These are phyloP conservation scores for Kuschelorhynchus macadamiae DNA, from an alignment of 2,888 invertebrate genomes.

Conservation along the genomic window DNA sequence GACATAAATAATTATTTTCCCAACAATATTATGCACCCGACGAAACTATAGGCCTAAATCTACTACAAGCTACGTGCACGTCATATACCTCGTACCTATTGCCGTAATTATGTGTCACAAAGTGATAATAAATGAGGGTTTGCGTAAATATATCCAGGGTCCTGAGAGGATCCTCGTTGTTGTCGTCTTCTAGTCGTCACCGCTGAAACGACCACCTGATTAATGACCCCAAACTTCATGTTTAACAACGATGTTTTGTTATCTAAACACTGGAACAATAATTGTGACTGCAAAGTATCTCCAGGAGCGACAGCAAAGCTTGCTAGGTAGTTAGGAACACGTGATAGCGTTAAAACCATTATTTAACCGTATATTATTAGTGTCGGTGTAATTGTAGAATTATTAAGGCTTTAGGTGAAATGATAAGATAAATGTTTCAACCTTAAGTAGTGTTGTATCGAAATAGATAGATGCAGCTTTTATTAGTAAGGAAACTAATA, in stretches of 20 bases:
- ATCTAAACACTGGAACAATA: constrained; percentile 65
- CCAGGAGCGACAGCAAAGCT: constrained; percentile 60
- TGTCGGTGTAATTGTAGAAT: no score
- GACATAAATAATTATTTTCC: no score
- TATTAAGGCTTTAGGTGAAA: no score
- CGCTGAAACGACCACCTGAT: constrained; percentile 62
- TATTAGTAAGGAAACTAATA: no score
- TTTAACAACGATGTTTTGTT: constrained; percentile 66
- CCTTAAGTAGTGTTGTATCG: no score
- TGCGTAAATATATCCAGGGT: constrained; percentile 49
- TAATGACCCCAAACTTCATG: constrained; percentile 66
- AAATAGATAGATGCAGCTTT: no score
- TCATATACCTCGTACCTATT: constrained; percentile 56
- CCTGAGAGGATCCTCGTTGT: constrained; percentile 49
- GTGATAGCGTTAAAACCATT: constrained; percentile 17
- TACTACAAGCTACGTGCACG: constrained; percentile 20
- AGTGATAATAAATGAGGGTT: constrained; percentile 63
- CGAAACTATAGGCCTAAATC: no score
- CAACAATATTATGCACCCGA: no score
- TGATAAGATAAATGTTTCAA: no score
- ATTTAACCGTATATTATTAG: no score
- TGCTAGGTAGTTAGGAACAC: constrained; percentile 47
- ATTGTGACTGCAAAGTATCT: constrained; percentile 62
- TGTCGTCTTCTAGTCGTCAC: constrained; percentile 56
- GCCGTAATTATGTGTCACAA: constrained; percentile 64